Base-by-base conservation (phyloP, 1,140 invertebrate genomes). In the Diachasma alloeum region DNA sequence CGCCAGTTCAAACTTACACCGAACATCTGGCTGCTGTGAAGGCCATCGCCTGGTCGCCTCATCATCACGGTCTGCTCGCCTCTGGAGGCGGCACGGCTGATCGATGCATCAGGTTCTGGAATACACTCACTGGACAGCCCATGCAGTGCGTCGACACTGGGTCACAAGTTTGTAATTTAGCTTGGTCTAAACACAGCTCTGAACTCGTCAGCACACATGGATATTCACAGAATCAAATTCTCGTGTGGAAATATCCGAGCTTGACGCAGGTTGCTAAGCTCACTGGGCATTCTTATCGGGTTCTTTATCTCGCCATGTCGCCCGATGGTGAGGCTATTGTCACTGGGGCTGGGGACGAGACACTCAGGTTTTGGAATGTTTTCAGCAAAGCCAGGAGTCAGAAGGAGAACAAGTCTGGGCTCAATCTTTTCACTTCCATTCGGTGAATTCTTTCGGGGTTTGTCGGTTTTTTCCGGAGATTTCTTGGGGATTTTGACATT, bases 291-390 rank as follows among this genome's bases (percentile, higher is more conserved):
- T 97, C 97, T 24, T 99, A 97, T 87, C 91, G 99, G 79, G 99
- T 99, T 5, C 91, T 99, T 0, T 99, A 99, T 88, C 88, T 99
- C 81, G 98, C 98, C 0, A 94, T 99, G 91, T 99, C 98, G 39
- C 99, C 99, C 0, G 98, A 99, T 90, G 99, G 98, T 19, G 98
- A 99, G 88, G 97, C 98, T 0, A 99, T 99, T 78, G 99, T 99
- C 0, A 99, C 99, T 0, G 99, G 98, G 10, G 98, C 98, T 17
- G 99, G 98, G 0, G 99, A 99, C 89, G 99, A 99, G 89, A 99
- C 99, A 0, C 91, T 99, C 8, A 91, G 99, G 15, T 99, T 99
- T 90, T 99, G 98, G 98, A 99, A 99, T 91, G 97, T 99, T 0
- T 99, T 99, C 88, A 98, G 96, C 80, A 99, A 99, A 92, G 97